Percentiles rank a stretch among this genome's conserved stretches.
Conservation (phyloP, 2,797 vertebrate species). For the Microctenopoma stevenorrisi region DNA sequence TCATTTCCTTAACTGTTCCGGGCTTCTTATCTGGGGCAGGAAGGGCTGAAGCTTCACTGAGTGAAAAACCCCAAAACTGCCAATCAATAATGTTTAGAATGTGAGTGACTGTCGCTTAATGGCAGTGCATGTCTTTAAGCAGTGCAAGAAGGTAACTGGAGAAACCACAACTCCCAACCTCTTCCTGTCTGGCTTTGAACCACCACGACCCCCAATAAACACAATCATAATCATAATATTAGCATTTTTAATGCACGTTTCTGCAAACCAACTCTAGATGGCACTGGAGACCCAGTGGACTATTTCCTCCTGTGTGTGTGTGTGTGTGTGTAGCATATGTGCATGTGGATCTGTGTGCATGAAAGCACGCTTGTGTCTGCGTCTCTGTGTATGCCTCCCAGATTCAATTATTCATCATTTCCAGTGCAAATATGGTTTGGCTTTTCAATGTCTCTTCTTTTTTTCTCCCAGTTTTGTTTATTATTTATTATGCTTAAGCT, state of each 20-base stretch:
- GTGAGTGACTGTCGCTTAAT: not conserved
- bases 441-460: constrained; percentile 65
- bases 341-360: constrained; percentile 29
- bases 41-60: constrained; percentile 3
- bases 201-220: not conserved
- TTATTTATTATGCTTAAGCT: constrained; percentile 77
- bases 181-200: constrained; percentile 3
- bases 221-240: constrained; percentile 27
- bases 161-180: constrained; percentile 1
- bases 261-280: constrained; percentile 78
- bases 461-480: constrained; percentile 71
- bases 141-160: not conserved
- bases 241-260: constrained; percentile 41
- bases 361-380: constrained; percentile 41
- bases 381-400: constrained; percentile 63
- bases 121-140: constrained; percentile 1
- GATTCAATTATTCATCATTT: constrained; percentile 84
- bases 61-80: constrained; percentile 7
- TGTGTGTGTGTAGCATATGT: constrained; percentile 28
- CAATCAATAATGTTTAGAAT: constrained; percentile 5
- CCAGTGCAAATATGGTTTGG: constrained; percentile 77
- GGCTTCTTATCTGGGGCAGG: constrained; percentile 3
- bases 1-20: not conserved
- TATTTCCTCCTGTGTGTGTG: constrained; percentile 5
- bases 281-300: constrained; percentile 79